A percentile compares a stretch with the other conserved stretches of the same genome.
These are phyloP conservation scores for Xanthorhoe spadicearia DNA, from an alignment of 2,888 invertebrate species.

Conservation along the genomic window DNA sequence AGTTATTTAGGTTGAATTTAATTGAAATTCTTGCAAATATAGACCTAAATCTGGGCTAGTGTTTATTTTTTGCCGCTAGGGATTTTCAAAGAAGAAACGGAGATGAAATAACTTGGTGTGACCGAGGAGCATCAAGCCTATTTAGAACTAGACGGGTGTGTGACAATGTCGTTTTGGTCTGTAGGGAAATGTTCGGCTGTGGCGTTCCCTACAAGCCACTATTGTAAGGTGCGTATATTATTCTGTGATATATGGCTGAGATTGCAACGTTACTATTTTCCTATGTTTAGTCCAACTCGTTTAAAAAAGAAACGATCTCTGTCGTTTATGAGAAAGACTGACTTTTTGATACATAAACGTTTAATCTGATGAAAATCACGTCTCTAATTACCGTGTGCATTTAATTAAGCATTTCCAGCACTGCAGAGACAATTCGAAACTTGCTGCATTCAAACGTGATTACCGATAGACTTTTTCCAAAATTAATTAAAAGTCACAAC, in stretches of 20 bases:
- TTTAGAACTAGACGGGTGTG: not conserved
- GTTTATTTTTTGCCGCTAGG: not conserved
- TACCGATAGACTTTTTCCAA: slow-evolving; percentile 67
- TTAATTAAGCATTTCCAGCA: slow-evolving; percentile 34
- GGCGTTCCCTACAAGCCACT: not conserved
- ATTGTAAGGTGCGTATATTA: not conserved
- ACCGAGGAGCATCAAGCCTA: not conserved
- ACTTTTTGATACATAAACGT: not conserved
- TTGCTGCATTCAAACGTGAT: slow-evolving; percentile 57
- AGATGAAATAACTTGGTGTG: not conserved
- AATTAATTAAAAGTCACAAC: slow-evolving; percentile 76
- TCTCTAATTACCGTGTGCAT: slow-evolving; percentile 10
- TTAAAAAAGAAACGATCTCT: no score
- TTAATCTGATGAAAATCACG: not conserved
- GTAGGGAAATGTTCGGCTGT: not conserved
- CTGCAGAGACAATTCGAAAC: slow-evolving; percentile 42
- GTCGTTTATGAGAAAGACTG: not conserved
- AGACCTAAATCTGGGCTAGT: not conserved
- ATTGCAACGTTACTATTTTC: not conserved
- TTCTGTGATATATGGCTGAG: not conserved
- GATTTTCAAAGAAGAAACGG: not conserved
- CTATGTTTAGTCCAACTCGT: not conserved
- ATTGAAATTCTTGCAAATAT: no score
- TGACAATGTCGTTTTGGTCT: not conserved
- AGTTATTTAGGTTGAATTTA: not conserved